Conservation (phyloP, 2,888 invertebrate species). For the Melinopterus prodromus region DNA sequence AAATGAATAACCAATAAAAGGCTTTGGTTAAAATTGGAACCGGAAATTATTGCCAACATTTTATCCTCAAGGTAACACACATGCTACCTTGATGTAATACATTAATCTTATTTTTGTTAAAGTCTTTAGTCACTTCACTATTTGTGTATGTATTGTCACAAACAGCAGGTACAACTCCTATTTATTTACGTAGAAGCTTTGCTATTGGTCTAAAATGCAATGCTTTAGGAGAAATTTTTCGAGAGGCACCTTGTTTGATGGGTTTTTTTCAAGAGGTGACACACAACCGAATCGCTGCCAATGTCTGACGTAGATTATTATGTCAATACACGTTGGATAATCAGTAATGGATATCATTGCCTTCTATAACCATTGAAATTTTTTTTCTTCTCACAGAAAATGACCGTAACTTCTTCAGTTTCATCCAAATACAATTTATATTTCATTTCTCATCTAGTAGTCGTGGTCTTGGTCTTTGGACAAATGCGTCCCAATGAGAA, state of each 20-base stretch:
- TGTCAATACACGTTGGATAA: not conserved
- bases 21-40: constrained; percentile 32
- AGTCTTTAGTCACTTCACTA: not conserved
- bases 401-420: too few species aligned
- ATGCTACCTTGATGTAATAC: not conserved
- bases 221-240: not conserved
- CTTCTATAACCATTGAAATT: too few species aligned
- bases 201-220: not conserved
- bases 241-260: not conserved
- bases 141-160: not conserved
- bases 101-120: constrained; percentile 12
- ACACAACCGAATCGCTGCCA: not conserved
- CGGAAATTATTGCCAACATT: constrained; percentile 34
- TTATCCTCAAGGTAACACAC: constrained; percentile 30
- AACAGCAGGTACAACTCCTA: not conserved
- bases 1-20: constrained; percentile 34
- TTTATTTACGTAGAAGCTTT: not conserved
- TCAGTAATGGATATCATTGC: not conserved
- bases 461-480: too few species aligned
- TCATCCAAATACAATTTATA: too few species aligned
- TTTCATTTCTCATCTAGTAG: too few species aligned
- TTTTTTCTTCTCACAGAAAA: too few species aligned
- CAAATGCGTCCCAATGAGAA: too few species aligned
- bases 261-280: not conserved
- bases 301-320: not conserved